A percentile compares a stretch with the other conserved stretches of the same genome.
Conservation (phyloP, 2,888 invertebrate genomes). For the Thumatha senex region DNA sequence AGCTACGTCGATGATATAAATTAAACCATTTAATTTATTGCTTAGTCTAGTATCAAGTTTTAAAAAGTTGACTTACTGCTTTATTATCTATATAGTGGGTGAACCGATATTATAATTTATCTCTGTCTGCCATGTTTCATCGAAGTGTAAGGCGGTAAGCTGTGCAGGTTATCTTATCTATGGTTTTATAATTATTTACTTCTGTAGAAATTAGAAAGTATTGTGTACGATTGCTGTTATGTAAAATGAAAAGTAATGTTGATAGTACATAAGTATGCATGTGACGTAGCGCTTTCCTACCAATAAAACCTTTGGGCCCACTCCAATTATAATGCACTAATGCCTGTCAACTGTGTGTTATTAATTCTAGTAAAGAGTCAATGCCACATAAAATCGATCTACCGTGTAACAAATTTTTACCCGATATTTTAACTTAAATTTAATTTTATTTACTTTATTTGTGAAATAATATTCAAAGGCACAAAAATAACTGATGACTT, state of each 20-base stretch:
- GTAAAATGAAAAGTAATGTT: constrained; percentile 1
- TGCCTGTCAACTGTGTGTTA: no score
- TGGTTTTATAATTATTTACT: constrained; percentile 38
- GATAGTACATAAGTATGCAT: background rate
- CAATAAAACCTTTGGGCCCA: no score
- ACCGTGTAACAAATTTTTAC: no score
- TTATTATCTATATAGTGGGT: constrained; percentile 31
- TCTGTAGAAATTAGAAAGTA: constrained; percentile 1
- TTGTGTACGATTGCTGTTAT: background rate
- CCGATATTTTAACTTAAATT: no score
- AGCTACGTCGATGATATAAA: constrained; percentile 13
- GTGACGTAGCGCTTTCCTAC: background rate
- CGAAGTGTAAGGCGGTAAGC: constrained; percentile 40
- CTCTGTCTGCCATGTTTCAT: constrained; percentile 40
- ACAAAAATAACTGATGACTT: no score
- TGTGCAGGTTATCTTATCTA: constrained; percentile 29
- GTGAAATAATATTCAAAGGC: no score
- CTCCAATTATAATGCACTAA: no score
- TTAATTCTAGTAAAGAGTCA: no score
- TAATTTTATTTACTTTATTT: no score
- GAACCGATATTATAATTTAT: constrained; percentile 49
- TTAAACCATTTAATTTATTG: constrained; percentile 16
- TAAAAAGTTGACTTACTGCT: constrained; percentile 31
- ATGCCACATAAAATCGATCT: no score
- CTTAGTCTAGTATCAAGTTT: constrained; percentile 10